phyloP scores from a whole-genome alignment of 2,797 vertebrate species.

The Crocidura indochinensis region DNA sequence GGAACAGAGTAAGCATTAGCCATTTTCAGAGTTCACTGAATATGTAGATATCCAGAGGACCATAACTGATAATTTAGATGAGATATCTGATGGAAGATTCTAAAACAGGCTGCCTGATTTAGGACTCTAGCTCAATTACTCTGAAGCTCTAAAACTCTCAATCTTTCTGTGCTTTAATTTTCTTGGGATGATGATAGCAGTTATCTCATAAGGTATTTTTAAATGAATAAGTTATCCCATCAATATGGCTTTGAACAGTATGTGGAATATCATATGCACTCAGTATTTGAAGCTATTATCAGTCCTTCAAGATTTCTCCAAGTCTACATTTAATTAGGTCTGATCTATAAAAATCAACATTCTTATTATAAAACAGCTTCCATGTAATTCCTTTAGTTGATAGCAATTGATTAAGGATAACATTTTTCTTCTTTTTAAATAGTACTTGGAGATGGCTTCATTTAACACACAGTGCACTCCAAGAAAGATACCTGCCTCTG shows the following conservation, averaged over 20 bases:
- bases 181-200: neutral
- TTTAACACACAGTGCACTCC: neutral
- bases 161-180: conserved; percentile 19
- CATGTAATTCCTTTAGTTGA: neutral
- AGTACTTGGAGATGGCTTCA: neutral
- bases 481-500: conserved; percentile 1
- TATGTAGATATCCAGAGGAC: neutral
- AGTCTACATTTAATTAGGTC: neutral
- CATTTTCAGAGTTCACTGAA: neutral
- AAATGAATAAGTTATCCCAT: conserved; percentile 9
- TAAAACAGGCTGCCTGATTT: neutral
- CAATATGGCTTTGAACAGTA: conserved; percentile 12
- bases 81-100: neutral
- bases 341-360: neutral
- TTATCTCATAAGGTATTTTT: neutral
- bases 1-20: neutral
- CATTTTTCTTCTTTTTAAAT: neutral
- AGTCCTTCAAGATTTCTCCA: neutral
- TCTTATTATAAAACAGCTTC: neutral
- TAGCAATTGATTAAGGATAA: neutral
- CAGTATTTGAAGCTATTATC: neutral
- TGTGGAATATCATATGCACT: neutral
- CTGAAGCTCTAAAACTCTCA: neutral
- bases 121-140: neutral
- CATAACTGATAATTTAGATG: neutral